Conservation (phyloP, 2,888 invertebrate genomes). For the Elegia similella region DNA sequence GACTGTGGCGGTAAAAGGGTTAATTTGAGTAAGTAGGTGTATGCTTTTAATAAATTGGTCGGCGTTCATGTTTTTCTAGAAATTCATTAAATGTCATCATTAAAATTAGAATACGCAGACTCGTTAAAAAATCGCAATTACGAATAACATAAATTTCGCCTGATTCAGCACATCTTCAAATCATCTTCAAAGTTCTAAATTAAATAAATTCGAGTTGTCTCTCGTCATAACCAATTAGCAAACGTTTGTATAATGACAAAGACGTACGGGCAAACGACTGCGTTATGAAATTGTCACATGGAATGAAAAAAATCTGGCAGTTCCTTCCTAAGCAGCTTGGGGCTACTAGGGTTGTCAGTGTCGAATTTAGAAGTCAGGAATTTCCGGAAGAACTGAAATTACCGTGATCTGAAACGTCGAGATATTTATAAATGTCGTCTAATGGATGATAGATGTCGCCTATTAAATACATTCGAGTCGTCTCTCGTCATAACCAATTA, state of each 20-base stretch:
- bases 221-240: slow-evolving; percentile 6
- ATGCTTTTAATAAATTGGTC: too few relatives aligned
- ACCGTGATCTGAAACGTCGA: too few relatives aligned
- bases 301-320: slow-evolving; percentile 1
- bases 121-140: background rate
- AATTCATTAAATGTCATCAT: background rate
- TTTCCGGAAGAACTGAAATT: background rate
- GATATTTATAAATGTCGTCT: background rate
- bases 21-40: too few relatives aligned
- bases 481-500: slow-evolving; percentile 9
- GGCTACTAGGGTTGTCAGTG: background rate
- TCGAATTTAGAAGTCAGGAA: background rate
- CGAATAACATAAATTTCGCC: background rate
- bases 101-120: background rate
- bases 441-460: too few relatives aligned
- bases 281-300: slow-evolving; percentile 8
- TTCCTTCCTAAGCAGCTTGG: background rate
- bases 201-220: slow-evolving; percentile 1
- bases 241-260: slow-evolving; percentile 4
- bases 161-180: background rate
- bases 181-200: background rate
- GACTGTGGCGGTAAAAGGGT: too few relatives aligned
- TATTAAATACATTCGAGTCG: background rate
- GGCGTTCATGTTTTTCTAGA: background rate
- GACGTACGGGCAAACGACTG: background rate